A percentile compares a stretch with the other conserved stretches of the same genome.
phyloP scores from a whole-genome alignment of 2,888 invertebrate species.

The Caenorhabditis panamensis region DNA sequence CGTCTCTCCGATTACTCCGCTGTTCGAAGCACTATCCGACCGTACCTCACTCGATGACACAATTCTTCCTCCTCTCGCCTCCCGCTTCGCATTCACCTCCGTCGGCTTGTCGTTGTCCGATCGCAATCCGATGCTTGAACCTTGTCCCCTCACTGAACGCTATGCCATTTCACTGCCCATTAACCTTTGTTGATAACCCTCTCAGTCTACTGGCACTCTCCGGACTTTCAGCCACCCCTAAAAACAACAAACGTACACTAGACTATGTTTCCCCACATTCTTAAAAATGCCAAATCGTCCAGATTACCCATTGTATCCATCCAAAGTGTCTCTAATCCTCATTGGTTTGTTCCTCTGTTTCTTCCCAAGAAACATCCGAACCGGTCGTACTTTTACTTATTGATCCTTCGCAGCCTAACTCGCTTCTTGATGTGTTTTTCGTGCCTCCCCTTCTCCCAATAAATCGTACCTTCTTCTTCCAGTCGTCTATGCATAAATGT shows the following conservation, averaged over 20 bases:
- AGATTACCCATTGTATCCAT: background rate
- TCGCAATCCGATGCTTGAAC: slow-evolving; percentile 32
- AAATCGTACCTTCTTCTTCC: slow-evolving; percentile 10
- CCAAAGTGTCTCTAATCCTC: background rate
- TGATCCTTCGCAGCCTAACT: slow-evolving; percentile 25
- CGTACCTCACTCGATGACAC: slow-evolving; percentile 52
- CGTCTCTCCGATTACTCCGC: slow-evolving; percentile 16
- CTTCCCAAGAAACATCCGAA: slow-evolving; percentile 13
- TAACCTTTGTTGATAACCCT: slow-evolving; percentile 5
- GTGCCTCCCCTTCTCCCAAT: background rate
- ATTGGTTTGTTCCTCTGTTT: background rate
- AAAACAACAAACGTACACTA: background rate
- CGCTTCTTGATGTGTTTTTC: slow-evolving; percentile 14
- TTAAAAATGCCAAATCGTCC: background rate
- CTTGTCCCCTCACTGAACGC: slow-evolving; percentile 12
- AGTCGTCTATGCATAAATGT: slow-evolving; percentile 33
- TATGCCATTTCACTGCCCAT: slow-evolving; percentile 13
- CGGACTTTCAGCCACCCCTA: background rate
- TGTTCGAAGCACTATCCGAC: slow-evolving; percentile 16
- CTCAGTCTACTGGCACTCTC: background rate
- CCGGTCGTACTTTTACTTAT: slow-evolving; percentile 51
- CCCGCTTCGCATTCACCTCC: background rate
- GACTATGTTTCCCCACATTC: too few species aligned
- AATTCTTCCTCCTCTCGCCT: slow-evolving; percentile 25
- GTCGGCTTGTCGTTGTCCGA: slow-evolving; percentile 18